Conservation (phyloP, 2,113 vertebrate genomes). For the Limanda limanda region DNA sequence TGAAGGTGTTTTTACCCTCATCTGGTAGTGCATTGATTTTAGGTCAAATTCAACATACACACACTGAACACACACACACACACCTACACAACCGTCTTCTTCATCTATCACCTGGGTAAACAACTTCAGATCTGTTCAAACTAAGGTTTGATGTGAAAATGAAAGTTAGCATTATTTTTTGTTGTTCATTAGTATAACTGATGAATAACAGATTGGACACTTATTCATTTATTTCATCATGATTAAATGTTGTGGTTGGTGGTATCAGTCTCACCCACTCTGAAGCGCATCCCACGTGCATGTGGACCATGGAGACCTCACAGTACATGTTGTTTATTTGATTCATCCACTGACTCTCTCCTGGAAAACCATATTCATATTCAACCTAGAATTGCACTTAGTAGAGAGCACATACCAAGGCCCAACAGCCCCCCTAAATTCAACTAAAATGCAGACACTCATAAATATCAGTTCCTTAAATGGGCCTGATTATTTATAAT, state of each 20-base stretch:
- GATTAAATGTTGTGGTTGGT: no score
- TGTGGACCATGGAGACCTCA: not conserved
- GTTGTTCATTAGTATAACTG: not conserved
- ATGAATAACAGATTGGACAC: not conserved
- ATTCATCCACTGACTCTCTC: not conserved
- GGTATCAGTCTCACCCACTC: no score
- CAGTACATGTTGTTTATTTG: no score
- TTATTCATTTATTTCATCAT: not conserved
- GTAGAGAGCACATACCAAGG: not conserved
- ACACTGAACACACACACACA: not conserved
- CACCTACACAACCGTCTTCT: not conserved
- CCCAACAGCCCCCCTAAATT: no score
- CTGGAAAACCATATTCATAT: not conserved
- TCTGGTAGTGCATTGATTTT: slow-evolving; percentile 21
- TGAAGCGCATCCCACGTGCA: not conserved
- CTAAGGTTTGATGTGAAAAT: not conserved
- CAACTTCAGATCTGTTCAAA: not conserved
- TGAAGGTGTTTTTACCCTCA: slow-evolving; percentile 59
- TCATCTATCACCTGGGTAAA: not conserved
- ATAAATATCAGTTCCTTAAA: no score
- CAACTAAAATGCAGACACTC: not conserved
- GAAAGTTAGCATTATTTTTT: not conserved
- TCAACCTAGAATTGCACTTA: no score
- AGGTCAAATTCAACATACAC: no score
- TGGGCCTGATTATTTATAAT: no score